phyloP scores from a whole-genome alignment of 2,888 invertebrate genomes.

The Mylabris sibirica region DNA sequence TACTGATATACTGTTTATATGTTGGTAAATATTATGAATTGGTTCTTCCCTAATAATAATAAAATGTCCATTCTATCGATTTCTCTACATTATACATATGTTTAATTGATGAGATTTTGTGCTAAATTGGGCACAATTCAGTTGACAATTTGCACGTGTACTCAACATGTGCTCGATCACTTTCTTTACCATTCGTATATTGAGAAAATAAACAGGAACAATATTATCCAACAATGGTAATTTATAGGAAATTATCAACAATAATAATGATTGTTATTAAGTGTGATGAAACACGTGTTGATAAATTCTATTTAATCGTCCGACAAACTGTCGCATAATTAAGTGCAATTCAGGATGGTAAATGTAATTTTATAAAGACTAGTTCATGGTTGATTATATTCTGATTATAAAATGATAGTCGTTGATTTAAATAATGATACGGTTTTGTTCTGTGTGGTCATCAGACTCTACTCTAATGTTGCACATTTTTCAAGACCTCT shows the following conservation, averaged over 20 bases:
- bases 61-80: constrained; percentile 12
- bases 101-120: constrained; percentile 10
- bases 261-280: neutral
- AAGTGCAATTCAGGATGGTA: neutral
- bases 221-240: neutral
- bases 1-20: neutral
- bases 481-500: neutral
- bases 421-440: neutral
- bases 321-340: neutral
- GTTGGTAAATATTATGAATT: neutral
- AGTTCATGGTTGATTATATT: constrained; percentile 2
- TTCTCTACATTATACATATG: neutral
- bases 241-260: neutral
- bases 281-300: neutral
- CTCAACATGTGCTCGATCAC: neutral
- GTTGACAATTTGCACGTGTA: neutral
- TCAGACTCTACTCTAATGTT: neutral
- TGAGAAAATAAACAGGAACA: neutral
- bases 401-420: constrained; percentile 9
- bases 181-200: neutral
- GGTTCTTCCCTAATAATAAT: neutral
- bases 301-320: constrained; percentile 4
- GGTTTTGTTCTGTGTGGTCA: constrained; percentile 12
- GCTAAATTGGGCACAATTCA: constrained; percentile 12
- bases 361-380: constrained; percentile 3